Conservation (phyloP, 2,113 vertebrate species). For the Rhadina sibilatrix region DNA sequence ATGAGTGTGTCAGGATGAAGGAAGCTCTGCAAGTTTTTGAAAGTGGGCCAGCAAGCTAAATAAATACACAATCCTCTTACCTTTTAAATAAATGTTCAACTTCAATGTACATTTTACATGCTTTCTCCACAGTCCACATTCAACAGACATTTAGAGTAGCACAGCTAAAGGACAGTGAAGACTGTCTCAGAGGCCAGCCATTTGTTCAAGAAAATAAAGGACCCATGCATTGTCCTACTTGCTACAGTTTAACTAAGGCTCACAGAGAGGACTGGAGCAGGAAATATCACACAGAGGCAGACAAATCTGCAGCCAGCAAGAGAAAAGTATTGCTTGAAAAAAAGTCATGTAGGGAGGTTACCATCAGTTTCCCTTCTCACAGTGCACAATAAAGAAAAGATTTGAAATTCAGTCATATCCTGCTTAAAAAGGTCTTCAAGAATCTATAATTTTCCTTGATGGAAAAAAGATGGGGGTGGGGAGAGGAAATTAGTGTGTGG, state of each 20-base stretch:
- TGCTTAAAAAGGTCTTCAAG: neutral
- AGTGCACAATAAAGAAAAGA: neutral
- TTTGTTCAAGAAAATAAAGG: neutral
- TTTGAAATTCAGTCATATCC: constrained; percentile 7
- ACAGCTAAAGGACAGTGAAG: neutral
- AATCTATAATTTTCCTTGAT: neutral
- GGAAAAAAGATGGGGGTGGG: neutral
- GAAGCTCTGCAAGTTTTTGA: neutral
- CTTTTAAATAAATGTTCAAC: neutral
- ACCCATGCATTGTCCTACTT: neutral
- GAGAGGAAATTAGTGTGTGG: neutral
- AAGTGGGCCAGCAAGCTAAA: neutral
- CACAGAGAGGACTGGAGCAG: neutral
- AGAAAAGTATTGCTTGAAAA: neutral
- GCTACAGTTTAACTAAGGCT: neutral
- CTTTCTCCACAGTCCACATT: neutral
- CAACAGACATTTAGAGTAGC: neutral
- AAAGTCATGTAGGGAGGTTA: neutral
- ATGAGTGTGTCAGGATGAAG: neutral
- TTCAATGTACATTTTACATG: neutral
- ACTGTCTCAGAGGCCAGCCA: neutral
- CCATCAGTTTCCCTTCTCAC: neutral
- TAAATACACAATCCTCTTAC: neutral
- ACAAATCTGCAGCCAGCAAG: neutral
- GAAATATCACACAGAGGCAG: neutral